These are phyloP conservation scores for Aerospiza tachiro DNA, from an alignment of 2,797 vertebrate species.

Conservation along the genomic window DNA sequence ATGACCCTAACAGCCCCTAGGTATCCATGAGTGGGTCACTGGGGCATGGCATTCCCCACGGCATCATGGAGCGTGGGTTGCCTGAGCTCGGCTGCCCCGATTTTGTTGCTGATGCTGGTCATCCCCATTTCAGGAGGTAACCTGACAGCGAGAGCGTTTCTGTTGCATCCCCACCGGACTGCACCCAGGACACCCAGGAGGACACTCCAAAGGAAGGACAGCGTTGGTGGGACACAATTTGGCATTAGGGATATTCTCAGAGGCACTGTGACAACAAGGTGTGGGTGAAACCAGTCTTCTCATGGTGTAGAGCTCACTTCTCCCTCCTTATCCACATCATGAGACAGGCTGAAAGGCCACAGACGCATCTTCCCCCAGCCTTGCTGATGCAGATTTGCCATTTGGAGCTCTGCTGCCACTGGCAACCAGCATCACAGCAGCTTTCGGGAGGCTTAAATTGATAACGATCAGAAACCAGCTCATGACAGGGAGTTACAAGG, in stretches of 20 bases:
- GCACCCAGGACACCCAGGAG: not conserved
- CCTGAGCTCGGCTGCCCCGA: not conserved
- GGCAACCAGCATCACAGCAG: not conserved
- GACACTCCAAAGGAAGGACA: not conserved
- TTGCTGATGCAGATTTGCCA: not conserved
- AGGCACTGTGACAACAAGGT: not conserved
- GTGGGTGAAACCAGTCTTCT: not conserved
- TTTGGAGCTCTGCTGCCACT: not conserved
- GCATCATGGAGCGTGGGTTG: not conserved
- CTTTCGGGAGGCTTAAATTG: not conserved
- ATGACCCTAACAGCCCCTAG: not conserved
- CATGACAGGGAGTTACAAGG: constrained; percentile 4
- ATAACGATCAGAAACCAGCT: not conserved
- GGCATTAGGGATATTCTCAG: not conserved
- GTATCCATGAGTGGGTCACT: not conserved
- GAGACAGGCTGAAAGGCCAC: not conserved
- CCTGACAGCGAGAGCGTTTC: not conserved
- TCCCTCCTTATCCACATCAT: not conserved
- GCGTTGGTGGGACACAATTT: not conserved
- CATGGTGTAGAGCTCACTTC: not conserved
- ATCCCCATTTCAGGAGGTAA: not conserved
- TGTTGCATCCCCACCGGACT: not conserved
- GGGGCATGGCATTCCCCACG: not conserved
- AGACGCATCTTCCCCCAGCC: not conserved
- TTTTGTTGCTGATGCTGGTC: not conserved